Conservation (phyloP, 2,888 invertebrate genomes). For the Chymomyza fuscimana region DNA sequence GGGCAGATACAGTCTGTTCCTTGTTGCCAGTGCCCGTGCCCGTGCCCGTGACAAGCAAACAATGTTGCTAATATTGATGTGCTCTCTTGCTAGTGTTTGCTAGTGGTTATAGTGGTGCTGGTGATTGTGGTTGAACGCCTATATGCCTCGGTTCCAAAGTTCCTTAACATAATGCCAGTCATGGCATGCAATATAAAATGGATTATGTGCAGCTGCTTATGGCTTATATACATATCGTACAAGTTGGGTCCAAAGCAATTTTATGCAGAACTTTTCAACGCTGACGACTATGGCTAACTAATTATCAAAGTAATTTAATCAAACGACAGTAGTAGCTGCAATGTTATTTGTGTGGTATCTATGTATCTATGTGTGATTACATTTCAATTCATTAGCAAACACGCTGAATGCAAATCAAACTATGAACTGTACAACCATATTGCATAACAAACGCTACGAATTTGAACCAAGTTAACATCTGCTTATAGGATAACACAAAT, state of each 20-base stretch:
- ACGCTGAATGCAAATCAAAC: neutral
- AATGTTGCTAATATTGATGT: slow-evolving; percentile 51
- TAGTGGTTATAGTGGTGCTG: neutral
- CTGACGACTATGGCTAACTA: neutral
- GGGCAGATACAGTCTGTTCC: neutral
- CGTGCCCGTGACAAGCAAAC: slow-evolving; percentile 45
- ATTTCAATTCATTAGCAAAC: neutral
- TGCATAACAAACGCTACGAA: neutral
- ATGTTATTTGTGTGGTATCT: neutral
- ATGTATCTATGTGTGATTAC: neutral
- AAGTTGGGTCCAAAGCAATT: neutral
- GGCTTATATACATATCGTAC: neutral
- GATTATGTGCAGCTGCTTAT: slow-evolving; percentile 27
- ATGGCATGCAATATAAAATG: slow-evolving; percentile 50
- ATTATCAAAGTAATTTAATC: neutral
- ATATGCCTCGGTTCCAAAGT: neutral
- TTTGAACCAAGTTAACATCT: neutral
- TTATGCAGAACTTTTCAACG: neutral
- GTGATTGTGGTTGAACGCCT: neutral
- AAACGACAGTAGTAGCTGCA: neutral
- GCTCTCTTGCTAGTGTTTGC: slow-evolving; percentile 7
- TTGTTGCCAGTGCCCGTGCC: too few species aligned
- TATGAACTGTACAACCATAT: neutral
- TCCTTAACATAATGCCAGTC: slow-evolving; percentile 41
- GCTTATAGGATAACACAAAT: neutral